Base-by-base conservation (phyloP, 2,888 invertebrate species). In the Metellina segmentata region DNA sequence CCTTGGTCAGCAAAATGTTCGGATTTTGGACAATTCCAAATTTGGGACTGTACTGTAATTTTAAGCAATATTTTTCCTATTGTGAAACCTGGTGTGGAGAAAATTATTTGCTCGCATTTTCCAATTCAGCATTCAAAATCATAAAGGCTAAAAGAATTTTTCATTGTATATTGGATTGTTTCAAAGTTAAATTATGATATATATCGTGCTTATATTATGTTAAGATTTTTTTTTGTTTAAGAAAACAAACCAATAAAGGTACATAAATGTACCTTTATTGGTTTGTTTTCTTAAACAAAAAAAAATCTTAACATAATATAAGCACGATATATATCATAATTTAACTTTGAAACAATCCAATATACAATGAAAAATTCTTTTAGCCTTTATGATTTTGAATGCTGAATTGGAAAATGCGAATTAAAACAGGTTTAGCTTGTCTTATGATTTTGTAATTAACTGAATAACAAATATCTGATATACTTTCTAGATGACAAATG, bases 401-500 rank as follows among this genome's bases (percentile, higher is more conserved):
- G 34, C 34, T 34, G 34, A n/a, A n/a, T n/a, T n/a, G n/a, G n/a
- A 34, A 34, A 34, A 34, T 34, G 34, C 4, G 4, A 34, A n/a
- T n/a, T n/a, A 0, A 51, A 48, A 8, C 9, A 78, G 78, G 16
- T 78, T 13, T 49, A 49, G 78, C n/a, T 78, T 6, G 1, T 48
- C 49, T 78, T 78, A 51, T 74, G 8, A 72, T 74, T 13, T 19
- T 74, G 4, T 20, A 53, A 7, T 19, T 34, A 34, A 34, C 34
- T 34, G 34, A 34, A 34, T 34, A 4, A 34, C 1, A 34, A 34
- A 34, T 34, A 34, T 34, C 1, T 34, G 34, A 34, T 34, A 34
- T 34, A 34, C 1, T 81, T 74, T 74, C 6, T 49, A 91, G 91
- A 87, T 91, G 87, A 82, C 91, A 48, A 87, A 83, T 82, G 87